Conservation (phyloP, 2,113 vertebrate genomes). For the Gallinago media region DNA sequence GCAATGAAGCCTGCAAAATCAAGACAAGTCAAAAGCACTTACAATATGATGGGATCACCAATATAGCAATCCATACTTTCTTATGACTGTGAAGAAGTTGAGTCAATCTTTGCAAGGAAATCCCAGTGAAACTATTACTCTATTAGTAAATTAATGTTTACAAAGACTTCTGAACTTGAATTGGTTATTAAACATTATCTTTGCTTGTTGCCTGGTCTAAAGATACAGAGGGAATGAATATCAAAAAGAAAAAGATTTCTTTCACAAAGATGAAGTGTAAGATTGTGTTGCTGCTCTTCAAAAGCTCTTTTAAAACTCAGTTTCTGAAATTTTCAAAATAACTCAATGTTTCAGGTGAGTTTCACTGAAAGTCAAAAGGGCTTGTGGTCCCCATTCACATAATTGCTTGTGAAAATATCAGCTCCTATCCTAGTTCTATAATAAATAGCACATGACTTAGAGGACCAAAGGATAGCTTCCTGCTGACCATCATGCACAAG, state of each 20-base stretch:
- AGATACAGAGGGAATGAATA: background rate
- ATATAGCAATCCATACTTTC: background rate
- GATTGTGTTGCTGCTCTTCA: background rate
- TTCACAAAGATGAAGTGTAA: background rate
- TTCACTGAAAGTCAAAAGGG: background rate
- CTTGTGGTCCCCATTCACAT: background rate
- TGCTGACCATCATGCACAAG: constrained; percentile 35
- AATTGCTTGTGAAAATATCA: constrained; percentile 32
- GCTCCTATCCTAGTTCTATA: background rate
- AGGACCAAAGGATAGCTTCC: constrained; percentile 31
- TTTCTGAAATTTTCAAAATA: background rate
- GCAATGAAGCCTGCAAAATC: background rate
- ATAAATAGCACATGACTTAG: constrained; percentile 55
- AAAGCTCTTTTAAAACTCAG: background rate
- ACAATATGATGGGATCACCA: background rate
- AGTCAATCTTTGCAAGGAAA: background rate
- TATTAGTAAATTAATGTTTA: background rate
- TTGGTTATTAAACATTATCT: background rate
- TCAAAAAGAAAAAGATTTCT: background rate
- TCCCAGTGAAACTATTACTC: background rate
- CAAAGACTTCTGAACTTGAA: background rate
- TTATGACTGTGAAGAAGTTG: background rate
- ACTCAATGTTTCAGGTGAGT: background rate
- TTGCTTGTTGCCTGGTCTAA: background rate
- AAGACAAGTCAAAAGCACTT: background rate